Evolutionary conservation across 2,113 vertebrate genomes (phyloP), one percentile per base, ranked within the genome.

Genomic region (Brienomyrus longianalis): DNA sequence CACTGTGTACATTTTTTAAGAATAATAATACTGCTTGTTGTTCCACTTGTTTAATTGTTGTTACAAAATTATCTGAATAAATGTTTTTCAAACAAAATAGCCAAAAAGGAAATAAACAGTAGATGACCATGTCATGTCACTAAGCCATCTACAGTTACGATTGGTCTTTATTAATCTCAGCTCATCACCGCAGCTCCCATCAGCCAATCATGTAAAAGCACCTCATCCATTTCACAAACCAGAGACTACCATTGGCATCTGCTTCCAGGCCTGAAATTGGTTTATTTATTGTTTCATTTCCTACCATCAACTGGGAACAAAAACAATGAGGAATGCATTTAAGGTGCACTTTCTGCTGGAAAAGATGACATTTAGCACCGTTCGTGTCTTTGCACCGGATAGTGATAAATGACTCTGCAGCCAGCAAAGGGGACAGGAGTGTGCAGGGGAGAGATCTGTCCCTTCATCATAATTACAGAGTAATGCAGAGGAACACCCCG

Each of bases 391-490:
- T 13, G 21, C 83, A 4, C 43, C 45, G 47, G 45, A 84, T 84
- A 4, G 3, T 47, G 45, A 84, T 84, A 84, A 84, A 84, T 84
- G 83, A 48, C 43, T 48, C 23, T 84, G 83, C 45, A 47, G 35
- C 43, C 21, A 4, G 35, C 23, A 47, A 27, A 84, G 21, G 43
- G 83, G 83, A 80, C 74, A 39, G 74, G 35, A 80, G 35, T 43
- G 31, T 80, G 83, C 21, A 23, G 45, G 83, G 43, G 21, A 84
- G 45, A 48, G 83, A 23, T 84, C 21, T 43, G 83, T 84, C 39
- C 8, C 83, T 84, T 84, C 45, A 48, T 84, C 83, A 48, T 84
- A 84, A 84, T 84, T 86, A 86, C 19, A 86, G n/a, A 86, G 27
- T n/a, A 86, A 84, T 84, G 83, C 83, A 45, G 43, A 84, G 21